Evolutionary conservation across 2,888 invertebrate genomes (phyloP).

Genomic region (Auanema sp.): DNA sequence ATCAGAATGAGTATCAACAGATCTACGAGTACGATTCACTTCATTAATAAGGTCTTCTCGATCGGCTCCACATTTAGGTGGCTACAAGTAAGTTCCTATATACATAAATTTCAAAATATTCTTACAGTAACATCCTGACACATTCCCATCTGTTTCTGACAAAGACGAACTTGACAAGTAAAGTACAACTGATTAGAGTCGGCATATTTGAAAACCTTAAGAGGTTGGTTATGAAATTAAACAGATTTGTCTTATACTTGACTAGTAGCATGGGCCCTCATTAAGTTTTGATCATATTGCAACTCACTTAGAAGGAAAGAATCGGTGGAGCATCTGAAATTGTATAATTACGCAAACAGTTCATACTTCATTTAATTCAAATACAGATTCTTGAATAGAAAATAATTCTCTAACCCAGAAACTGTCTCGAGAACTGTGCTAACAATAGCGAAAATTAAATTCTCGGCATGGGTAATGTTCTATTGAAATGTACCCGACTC

Average conservation of each 20-base stretch:
- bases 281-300: conserved; percentile 52
- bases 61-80: conserved; percentile 46
- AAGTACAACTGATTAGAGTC: conserved; percentile 63
- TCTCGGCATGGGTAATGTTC: no score
- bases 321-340: conserved; percentile 55
- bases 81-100: conserved; percentile 25
- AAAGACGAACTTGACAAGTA: conserved; percentile 62
- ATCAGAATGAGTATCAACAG: background rate
- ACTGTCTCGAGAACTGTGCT: no score
- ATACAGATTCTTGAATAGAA: background rate
- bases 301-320: conserved; percentile 53
- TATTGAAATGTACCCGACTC: no score
- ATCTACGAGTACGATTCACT: conserved; percentile 17
- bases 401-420: background rate
- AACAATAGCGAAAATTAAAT: no score
- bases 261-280: conserved; percentile 60
- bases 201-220: conserved; percentile 62
- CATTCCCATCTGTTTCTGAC: conserved; percentile 63
- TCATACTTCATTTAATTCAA: background rate
- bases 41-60: conserved; percentile 11
- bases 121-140: conserved; percentile 61
- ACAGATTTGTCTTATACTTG: conserved; percentile 25
- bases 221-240: no score
- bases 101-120: conserved; percentile 1
- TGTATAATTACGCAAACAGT: no score